These are phyloP conservation scores for Rhyacichthys aspro DNA, from an alignment of 2,797 vertebrate species.

Conservation along the genomic window DNA sequence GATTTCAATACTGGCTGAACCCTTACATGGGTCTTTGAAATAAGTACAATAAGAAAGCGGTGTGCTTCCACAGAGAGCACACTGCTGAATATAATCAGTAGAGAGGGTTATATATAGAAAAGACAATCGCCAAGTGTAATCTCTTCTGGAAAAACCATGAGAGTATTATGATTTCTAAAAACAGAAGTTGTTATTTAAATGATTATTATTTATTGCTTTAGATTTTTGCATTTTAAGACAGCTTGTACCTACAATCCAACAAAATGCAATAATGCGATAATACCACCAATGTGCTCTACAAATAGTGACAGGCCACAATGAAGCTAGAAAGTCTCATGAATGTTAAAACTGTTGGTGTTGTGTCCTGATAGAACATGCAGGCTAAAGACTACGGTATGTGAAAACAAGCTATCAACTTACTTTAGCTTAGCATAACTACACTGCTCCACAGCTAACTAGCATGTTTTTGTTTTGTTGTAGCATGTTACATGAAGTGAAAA, in stretches of 20 bases:
- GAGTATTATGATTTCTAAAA: conserved; percentile 20
- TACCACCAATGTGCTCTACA: conserved; percentile 37
- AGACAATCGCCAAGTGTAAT: conserved; percentile 11
- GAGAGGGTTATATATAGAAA: conserved; percentile 30
- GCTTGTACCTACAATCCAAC: conserved; percentile 63
- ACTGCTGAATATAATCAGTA: conserved; percentile 14
- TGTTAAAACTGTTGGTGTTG: conserved; percentile 6
- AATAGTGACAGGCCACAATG: conserved; percentile 33
- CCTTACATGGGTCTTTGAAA: conserved; percentile 3
- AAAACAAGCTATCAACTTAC: neutral
- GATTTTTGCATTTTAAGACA: conserved; percentile 77
- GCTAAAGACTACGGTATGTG: neutral
- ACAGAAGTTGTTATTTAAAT: conserved; percentile 59
- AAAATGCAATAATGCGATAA: conserved; percentile 43
- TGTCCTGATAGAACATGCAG: conserved; percentile 2
- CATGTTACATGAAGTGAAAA: neutral
- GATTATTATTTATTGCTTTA: conserved; percentile 83
- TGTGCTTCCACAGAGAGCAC: conserved; percentile 34
- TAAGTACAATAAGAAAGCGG: conserved; percentile 9
- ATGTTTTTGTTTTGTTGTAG: neutral
- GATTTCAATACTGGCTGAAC: conserved; percentile 21
- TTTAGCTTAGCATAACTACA: conserved; percentile 4
- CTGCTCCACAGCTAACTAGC: no score
- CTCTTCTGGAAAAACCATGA: neutral
- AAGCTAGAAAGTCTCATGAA: conserved; percentile 47